Conservation (phyloP, 2,113 vertebrate genomes). For the Crotalus tigris region DNA sequence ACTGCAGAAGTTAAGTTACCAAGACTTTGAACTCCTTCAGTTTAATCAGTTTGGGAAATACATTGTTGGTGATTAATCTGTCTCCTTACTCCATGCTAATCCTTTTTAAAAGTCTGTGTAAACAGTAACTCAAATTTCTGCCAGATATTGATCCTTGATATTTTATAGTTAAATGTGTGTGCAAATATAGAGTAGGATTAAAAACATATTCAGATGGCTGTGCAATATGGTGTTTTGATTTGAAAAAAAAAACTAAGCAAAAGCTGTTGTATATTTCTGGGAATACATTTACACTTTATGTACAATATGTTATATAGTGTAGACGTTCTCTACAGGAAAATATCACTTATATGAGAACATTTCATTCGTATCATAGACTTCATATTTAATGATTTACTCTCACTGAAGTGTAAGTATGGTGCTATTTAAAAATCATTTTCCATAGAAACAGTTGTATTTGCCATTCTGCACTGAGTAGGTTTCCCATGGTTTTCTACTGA, state of each 20-base stretch:
- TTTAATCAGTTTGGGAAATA: not conserved
- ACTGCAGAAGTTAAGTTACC: not conserved
- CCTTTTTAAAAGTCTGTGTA: not conserved
- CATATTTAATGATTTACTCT: not conserved
- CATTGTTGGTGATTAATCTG: not conserved
- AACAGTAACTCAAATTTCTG: not conserved
- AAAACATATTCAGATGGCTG: not conserved
- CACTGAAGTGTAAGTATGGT: not conserved
- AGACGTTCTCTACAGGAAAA: slow-evolving; percentile 9
- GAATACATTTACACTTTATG: not conserved
- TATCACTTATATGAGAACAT: not conserved
- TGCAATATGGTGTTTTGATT: not conserved
- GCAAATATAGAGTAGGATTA: not conserved
- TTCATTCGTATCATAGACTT: not conserved
- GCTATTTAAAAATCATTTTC: not conserved
- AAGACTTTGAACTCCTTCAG: not conserved
- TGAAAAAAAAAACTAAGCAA: not conserved
- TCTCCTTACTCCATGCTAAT: not conserved
- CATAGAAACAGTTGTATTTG: not conserved
- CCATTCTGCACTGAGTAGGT: not conserved
- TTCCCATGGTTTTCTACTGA: not conserved
- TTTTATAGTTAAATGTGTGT: slow-evolving; percentile 1
- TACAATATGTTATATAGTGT: slow-evolving; percentile 1
- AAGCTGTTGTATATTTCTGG: not conserved
- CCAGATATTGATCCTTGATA: slow-evolving; percentile 13